Percentiles rank a stretch among this genome's conserved stretches.
These are phyloP conservation scores for Falco naumanni DNA, from an alignment of 2,797 vertebrate species.

Conservation along the genomic window DNA sequence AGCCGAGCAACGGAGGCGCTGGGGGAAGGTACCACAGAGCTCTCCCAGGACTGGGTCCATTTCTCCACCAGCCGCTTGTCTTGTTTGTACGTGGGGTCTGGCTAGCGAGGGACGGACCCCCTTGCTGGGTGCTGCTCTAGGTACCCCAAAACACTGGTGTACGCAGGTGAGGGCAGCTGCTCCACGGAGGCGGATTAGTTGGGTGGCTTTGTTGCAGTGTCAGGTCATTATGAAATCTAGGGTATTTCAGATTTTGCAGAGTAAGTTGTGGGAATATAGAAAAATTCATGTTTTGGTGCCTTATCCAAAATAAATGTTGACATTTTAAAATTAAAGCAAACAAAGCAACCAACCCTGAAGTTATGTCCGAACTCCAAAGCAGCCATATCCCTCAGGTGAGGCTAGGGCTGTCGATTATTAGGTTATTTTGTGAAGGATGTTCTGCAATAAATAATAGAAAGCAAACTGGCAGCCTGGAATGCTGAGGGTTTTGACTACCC, in stretches of 20 bases:
- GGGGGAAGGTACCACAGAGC: neutral
- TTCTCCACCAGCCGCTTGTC: neutral
- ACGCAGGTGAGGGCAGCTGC: rapidly evolving
- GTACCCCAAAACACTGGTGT: neutral
- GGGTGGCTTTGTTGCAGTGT: neutral
- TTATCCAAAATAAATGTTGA: neutral
- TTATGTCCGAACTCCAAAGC: neutral
- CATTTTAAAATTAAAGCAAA: neutral
- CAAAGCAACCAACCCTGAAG: rapidly evolving
- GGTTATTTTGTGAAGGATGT: neutral
- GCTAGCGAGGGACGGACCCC: neutral
- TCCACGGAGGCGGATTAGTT: neutral
- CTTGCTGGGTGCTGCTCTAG: neutral
- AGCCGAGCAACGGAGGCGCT: neutral
- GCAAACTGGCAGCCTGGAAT: neutral
- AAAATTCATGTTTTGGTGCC: neutral
- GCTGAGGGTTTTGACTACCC: neutral
- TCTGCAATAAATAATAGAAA: neutral
- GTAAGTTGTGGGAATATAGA: neutral
- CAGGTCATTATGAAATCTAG: rapidly evolving
- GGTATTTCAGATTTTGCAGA: neutral
- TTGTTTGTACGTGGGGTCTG: neutral
- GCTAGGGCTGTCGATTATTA: rapidly evolving
- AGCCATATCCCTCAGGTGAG: neutral
- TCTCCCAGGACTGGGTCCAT: neutral